Conservation (phyloP, 2,797 vertebrate species). For the Cirrhinus molitorella region DNA sequence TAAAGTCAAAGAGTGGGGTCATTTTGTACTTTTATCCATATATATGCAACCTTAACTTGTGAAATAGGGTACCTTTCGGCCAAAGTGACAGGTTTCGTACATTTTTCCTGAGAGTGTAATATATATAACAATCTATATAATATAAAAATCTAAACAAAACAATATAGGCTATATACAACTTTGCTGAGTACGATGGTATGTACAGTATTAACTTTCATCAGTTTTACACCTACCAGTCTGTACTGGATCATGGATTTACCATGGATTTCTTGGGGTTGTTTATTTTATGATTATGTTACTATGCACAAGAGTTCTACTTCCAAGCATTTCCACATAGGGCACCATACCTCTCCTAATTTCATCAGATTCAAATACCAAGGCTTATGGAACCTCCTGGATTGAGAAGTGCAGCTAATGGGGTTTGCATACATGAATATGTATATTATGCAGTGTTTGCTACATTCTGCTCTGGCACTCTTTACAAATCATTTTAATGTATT, state of each 20-base stretch:
- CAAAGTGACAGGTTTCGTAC: no score
- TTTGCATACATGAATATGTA: conserved; percentile 73
- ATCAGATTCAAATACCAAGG: conserved; percentile 22
- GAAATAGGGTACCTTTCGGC: no score
- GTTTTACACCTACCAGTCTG: background rate
- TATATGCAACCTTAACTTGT: no score
- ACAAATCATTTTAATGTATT: conserved; percentile 9
- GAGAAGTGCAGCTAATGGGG: conserved; percentile 24
- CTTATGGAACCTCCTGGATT: background rate
- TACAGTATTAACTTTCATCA: background rate
- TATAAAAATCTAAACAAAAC: background rate
- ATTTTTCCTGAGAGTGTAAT: background rate
- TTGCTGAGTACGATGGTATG: background rate
- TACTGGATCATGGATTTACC: background rate
- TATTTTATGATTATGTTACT: background rate
- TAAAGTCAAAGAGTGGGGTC: background rate
- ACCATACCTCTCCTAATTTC: background rate
- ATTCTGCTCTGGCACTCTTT: conserved; percentile 21
- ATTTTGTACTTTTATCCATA: no score
- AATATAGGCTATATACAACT: background rate
- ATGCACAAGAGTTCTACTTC: background rate
- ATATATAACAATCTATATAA: background rate
- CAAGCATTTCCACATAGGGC: background rate
- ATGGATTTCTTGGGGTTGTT: background rate
- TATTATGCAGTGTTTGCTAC: conserved; percentile 40